These are phyloP conservation scores for Sternarchorhynchus goeldii DNA, from an alignment of 2,797 vertebrate species.

Conservation along the genomic window DNA sequence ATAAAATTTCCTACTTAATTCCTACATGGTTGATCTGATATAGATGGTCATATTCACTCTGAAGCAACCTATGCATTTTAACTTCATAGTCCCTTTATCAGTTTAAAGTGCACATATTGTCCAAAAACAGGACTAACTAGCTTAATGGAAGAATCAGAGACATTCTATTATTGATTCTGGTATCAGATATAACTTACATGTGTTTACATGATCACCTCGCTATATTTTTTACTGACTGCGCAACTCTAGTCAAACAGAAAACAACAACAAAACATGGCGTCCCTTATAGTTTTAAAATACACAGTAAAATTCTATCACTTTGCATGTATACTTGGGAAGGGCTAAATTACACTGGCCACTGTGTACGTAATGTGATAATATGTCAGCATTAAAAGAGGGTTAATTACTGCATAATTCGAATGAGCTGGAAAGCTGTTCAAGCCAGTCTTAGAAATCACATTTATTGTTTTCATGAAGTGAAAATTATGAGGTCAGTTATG, in stretches of 20 bases:
- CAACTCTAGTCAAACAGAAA: background rate
- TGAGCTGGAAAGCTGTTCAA: constrained; percentile 28
- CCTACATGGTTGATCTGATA: no score
- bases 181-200: no score
- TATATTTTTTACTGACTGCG: no score
- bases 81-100: background rate
- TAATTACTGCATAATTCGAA: constrained; percentile 41
- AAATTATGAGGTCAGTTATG: constrained; percentile 41
- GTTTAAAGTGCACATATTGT: background rate
- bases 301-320: background rate
- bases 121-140: no score
- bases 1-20: no score
- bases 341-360: constrained; percentile 34
- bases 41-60: no score
- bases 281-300: background rate
- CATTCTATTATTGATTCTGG: no score
- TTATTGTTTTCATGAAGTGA: constrained; percentile 40
- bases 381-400: constrained; percentile 6
- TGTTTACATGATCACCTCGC: no score
- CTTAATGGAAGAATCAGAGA: no score
- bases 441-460: constrained; percentile 22
- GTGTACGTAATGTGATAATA: constrained; percentile 29
- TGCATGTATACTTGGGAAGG: constrained; percentile 3
- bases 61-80: background rate
- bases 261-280: background rate